Evolutionary conservation across 2,888 invertebrate species (phyloP).

Genomic region (Diabrotica balteata): DNA sequence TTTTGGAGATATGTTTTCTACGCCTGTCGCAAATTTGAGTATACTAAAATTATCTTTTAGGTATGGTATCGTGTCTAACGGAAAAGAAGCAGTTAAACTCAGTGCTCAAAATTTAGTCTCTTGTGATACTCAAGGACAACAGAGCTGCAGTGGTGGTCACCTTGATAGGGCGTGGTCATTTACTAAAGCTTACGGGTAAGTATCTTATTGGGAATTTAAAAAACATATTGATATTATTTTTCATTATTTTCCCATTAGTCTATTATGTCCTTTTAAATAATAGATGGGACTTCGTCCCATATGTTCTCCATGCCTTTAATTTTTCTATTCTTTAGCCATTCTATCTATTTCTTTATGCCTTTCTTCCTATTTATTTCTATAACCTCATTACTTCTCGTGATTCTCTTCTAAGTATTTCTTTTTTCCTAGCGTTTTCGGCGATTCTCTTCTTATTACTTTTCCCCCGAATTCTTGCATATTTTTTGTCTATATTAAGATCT

Average conservation of each 20-base stretch:
- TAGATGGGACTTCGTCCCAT: no score
- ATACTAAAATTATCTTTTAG: conserved; percentile 55
- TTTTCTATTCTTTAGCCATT: no score
- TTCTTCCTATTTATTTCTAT: no score
- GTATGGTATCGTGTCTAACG: conserved; percentile 85
- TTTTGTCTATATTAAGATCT: no score
- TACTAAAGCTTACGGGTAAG: conserved; percentile 77
- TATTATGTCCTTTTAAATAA: no score
- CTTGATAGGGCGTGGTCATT: conserved; percentile 93
- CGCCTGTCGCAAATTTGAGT: no score
- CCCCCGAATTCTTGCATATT: no score
- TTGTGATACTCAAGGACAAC: conserved; percentile 80
- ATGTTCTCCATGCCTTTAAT: no score
- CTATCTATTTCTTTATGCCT: no score
- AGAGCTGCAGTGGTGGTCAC: conserved; percentile 87
- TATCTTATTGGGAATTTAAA: not conserved
- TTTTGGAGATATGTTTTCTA: no score
- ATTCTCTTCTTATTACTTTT: not conserved
- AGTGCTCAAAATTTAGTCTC: conserved; percentile 88
- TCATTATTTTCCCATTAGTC: no score
- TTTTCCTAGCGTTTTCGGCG: not conserved
- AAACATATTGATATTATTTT: no score
- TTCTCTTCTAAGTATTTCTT: not conserved
- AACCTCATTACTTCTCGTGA: not conserved
- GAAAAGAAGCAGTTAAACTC: conserved; percentile 73